These are phyloP conservation scores for Brachionus rubens DNA, from an alignment of 1,140 invertebrate species.

Conservation along the genomic window DNA sequence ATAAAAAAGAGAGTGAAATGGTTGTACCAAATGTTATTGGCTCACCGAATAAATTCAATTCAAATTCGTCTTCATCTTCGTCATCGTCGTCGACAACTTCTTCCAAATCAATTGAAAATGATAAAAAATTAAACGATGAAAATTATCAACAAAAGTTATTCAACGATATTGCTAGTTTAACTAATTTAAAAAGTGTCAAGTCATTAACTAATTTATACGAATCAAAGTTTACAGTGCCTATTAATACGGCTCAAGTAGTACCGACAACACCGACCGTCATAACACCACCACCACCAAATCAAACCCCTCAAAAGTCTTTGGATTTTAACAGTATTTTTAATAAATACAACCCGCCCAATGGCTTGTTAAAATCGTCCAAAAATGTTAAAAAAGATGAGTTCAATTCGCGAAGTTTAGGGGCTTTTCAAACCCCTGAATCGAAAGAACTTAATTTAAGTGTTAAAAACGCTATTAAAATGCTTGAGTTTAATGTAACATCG, in stretches of 20 bases:
- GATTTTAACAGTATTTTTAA: constrained; percentile 33
- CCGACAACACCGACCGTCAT: neutral
- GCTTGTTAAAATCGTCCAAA: neutral
- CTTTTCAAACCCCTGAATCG: neutral
- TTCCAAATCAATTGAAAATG: neutral
- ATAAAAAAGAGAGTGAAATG: neutral
- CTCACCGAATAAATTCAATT: neutral
- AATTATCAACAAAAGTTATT: neutral
- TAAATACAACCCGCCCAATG: constrained; percentile 26
- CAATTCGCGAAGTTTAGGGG: constrained; percentile 3
- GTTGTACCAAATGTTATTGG: neutral
- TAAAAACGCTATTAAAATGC: constrained; percentile 33
- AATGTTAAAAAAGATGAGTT: neutral
- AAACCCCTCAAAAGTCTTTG: neutral
- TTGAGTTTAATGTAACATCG: constrained; percentile 18
- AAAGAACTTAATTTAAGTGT: constrained; percentile 12
- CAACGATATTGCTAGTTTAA: constrained; percentile 29
- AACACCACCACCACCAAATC: neutral
- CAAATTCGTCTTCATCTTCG: neutral
- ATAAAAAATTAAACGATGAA: neutral
- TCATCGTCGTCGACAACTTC: neutral
- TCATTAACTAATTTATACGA: constrained; percentile 43
- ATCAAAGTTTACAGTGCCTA: neutral
- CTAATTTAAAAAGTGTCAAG: constrained; percentile 45
- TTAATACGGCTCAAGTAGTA: no score